These are phyloP conservation scores for Pterostichus niger DNA, from an alignment of 2,888 invertebrate genomes.

Conservation along the genomic window DNA sequence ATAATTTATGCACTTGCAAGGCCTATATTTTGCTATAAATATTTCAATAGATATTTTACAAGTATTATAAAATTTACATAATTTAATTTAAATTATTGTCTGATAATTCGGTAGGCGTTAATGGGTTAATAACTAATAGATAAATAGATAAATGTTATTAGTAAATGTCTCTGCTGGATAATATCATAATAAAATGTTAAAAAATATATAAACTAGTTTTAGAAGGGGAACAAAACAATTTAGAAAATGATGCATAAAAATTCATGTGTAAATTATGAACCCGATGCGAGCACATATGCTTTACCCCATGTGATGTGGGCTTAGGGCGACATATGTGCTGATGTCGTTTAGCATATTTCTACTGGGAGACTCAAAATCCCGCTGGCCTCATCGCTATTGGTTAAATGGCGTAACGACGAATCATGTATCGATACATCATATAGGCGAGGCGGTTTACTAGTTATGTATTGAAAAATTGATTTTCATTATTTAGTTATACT, in stretches of 20 bases:
- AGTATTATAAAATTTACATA: too few species aligned
- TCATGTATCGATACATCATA: conserved; percentile 38
- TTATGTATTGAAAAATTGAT: conserved; percentile 1
- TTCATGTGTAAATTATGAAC: conserved; percentile 35
- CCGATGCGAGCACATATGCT: conserved; percentile 26
- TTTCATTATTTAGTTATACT: conserved; percentile 14
- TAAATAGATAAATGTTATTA: too few species aligned
- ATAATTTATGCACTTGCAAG: too few species aligned
- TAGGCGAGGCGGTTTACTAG: not conserved
- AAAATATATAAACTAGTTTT: not conserved
- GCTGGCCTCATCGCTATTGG: conserved; percentile 29
- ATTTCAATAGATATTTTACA: too few species aligned
- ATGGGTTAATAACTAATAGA: too few species aligned
- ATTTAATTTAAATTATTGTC: too few species aligned
- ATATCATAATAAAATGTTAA: not conserved
- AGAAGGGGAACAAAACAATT: conserved; percentile 25
- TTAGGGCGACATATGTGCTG: conserved; percentile 47
- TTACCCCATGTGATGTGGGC: conserved; percentile 3
- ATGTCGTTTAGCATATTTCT: conserved; percentile 54
- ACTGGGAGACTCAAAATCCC: conserved; percentile 39
- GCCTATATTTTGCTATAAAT: too few species aligned
- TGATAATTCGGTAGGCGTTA: too few species aligned
- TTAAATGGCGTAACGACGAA: not conserved
- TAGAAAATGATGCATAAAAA: conserved; percentile 24
- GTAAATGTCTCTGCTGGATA: too few species aligned